Evolutionary conservation across 1,140 invertebrate species (phyloP), one percentile per base, ranked within the genome.

Genomic region (Caenorhabditis latens): DNA sequence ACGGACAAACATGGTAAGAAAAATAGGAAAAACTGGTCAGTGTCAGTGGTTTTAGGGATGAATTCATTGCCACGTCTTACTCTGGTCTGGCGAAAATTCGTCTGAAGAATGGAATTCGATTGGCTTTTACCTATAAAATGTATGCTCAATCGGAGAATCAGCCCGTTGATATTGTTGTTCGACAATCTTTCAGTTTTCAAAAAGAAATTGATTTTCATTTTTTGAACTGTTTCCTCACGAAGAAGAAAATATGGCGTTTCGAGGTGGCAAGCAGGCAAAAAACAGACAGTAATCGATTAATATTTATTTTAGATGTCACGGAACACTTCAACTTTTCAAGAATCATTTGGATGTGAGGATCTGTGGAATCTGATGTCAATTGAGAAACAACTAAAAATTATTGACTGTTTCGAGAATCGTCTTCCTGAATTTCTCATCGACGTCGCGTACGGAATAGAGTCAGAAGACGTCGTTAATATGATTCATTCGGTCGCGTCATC

Each of bases 171-270:
- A 79, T 79, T 50, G 42, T 79, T 24, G 14, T 79, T 24, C 43
- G 71, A 50, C 24, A 16, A 5, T 46, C 43, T 14, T 11, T 6
- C 4, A 13, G 6, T 21, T 79, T 79, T 14, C 71, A 50, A 40
- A 48, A 42, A 24, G 71, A 79, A 79, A 79, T 79, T 21, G 71
- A 79, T 13, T 79, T 79, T 53, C 71, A 79, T n/a, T 79, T 79
- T 79, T 53, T 79, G 71, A 79, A 79, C 24, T 79, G 71, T 14
- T n/a, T 79, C 8, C 46, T 79, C 40, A 79, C 71, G 11, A 21
- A 42, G 11, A 79, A 79, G 46, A 48, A 50, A 19, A 14, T 79
- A 14, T 79, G 71, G 71, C 46, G 71, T 53, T 79, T 53, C 14
- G 71, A 79, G 4, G 71, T 79, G n/a, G 11, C 21, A 32, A 63